Percentiles rank a stretch among this genome's conserved stretches.
These are phyloP conservation scores for Pedionomus torquatus DNA, from an alignment of 2,113 vertebrate species.

Conservation along the genomic window DNA sequence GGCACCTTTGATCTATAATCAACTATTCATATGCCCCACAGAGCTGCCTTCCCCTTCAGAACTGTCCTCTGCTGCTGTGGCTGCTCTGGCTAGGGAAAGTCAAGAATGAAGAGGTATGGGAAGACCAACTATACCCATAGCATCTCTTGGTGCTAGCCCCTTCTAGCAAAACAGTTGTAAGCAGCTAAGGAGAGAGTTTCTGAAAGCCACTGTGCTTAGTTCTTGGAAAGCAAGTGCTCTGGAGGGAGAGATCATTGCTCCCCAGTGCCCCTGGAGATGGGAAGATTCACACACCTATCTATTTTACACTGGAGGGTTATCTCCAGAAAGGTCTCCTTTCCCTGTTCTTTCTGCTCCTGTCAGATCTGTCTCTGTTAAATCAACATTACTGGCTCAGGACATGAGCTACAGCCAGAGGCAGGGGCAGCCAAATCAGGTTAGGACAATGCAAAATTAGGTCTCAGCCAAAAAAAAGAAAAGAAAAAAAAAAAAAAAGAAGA, in stretches of 20 bases:
- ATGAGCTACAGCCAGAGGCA: slow-evolving; percentile 2
- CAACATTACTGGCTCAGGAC: not conserved
- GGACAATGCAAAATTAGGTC: not conserved
- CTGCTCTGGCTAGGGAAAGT: not conserved
- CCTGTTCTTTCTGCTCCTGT: not conserved
- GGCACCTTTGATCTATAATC: not conserved
- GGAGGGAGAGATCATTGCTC: not conserved
- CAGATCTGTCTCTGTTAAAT: slow-evolving; percentile 10
- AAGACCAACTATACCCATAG: not conserved
- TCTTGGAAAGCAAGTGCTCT: not conserved
- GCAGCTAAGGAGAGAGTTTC: not conserved
- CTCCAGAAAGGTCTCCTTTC: not conserved
- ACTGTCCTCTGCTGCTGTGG: not conserved
- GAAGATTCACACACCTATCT: not conserved
- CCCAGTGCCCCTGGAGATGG: not conserved
- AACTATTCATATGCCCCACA: not conserved
- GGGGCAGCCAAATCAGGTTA: not conserved
- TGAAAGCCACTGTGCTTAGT: not conserved
- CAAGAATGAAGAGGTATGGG: not conserved
- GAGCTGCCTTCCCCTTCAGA: not conserved
- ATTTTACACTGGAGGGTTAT: not conserved
- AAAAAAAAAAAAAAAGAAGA: too few relatives aligned
- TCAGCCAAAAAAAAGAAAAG: not conserved
- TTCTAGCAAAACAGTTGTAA: not conserved
- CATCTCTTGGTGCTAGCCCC: not conserved